A percentile compares a stretch with the other conserved stretches of the same genome.
Conservation (phyloP, 2,888 invertebrate genomes). For the Schizaphis graminum region DNA sequence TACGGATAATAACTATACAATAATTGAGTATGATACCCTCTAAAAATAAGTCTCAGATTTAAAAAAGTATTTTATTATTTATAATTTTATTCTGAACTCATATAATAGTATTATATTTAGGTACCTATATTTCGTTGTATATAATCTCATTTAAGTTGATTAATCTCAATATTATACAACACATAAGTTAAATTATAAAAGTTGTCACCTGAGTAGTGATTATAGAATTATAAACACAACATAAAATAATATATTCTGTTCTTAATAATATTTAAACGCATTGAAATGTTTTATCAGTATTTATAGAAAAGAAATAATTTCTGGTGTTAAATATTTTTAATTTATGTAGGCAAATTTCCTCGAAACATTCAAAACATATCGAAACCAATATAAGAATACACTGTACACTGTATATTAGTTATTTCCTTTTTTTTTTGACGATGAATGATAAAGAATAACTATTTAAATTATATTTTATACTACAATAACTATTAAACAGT, state of each 20-base stretch:
- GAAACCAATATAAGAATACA: neutral
- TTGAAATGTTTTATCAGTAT: neutral
- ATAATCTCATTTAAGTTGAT: slow-evolving; percentile 8
- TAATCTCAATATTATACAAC: neutral
- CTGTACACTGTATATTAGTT: neutral
- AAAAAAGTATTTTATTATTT: neutral
- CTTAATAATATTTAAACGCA: neutral
- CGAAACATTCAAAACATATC: neutral
- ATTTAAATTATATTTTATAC: neutral
- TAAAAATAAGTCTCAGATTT: neutral
- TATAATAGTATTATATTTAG: neutral
- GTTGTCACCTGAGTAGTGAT: neutral
- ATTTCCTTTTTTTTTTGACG: neutral
- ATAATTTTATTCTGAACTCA: neutral
- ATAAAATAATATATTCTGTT: neutral
- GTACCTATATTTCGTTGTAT: neutral
- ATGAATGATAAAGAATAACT: neutral
- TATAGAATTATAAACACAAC: neutral
- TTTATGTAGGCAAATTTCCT: neutral
- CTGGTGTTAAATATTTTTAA: neutral
- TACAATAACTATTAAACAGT: neutral
- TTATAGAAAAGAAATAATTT: neutral
- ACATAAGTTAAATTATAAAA: neutral
- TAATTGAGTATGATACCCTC: neutral
- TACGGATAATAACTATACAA: slow-evolving; percentile 40